Base-by-base conservation (phyloP, 2,888 invertebrate species). In the Dorcus hopei region DNA sequence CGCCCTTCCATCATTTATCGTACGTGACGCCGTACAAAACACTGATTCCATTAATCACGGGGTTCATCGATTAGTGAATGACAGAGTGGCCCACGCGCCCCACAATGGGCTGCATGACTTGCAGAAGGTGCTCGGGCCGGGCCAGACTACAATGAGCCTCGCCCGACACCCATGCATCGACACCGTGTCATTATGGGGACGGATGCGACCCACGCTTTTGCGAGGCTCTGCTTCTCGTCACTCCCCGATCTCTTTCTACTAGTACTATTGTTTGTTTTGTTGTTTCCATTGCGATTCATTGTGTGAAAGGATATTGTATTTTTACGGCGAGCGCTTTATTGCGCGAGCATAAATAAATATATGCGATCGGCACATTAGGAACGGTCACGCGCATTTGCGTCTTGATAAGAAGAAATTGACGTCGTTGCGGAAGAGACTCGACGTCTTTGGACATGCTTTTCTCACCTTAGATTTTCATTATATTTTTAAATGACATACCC, bases 41-140 rank as follows among this genome's bases (percentile, higher is more conserved):
- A 62, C 58, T 58, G 58, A 62, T 64, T 67, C 65, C 65, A 67
- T 67, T 68, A 67, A 68, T 67, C 66, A 67, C 65, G 63, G 60
- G 60, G 60, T 60, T 68, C 55, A 68, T 68, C 68, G 68, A 69
- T 69, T 69, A 65, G 67, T 70, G 70, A 69, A 70, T 70, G 70
- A 69, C 67, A 64, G 63, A 62, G 61, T 54, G 61, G 58, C 63
- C 58, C 61, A 63, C 61, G 63, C 56, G 61, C 52, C 58, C 58
- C 58, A 61, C 58, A 61, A 61, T 68, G 65, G 66, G 58, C 62
- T 52, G 61, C 59, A 65, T 68, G 66, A 68, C 68, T 68, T 68
- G 68, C 66, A 67, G 63, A 65, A 64, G 65, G 63, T 48, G 57
- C 54, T 58, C 64, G 61, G 63, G 65, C 49, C 63, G 64, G 66